These are phyloP conservation scores for Nemapogon koenigi DNA, from an alignment of 2,888 invertebrate species.

Conservation along the genomic window DNA sequence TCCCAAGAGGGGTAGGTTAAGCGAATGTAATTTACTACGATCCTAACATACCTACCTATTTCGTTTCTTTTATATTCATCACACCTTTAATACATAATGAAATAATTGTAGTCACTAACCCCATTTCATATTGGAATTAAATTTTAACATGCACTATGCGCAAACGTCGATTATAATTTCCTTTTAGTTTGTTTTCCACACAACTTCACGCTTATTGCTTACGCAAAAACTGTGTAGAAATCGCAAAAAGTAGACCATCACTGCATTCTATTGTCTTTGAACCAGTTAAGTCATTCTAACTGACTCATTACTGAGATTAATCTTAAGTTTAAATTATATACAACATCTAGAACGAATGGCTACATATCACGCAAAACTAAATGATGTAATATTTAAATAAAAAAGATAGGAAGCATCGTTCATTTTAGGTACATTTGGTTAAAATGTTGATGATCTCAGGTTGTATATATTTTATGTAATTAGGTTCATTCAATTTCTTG, in stretches of 20 bases:
- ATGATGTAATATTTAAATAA: constrained; percentile 28
- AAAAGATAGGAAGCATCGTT: constrained; percentile 31
- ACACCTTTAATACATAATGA: no score
- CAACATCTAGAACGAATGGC: constrained; percentile 14
- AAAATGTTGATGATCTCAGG: constrained; percentile 6
- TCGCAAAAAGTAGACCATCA: constrained; percentile 10
- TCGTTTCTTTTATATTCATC: no score
- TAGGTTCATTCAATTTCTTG: no score
- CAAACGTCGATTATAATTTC: no score
- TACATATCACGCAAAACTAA: constrained; percentile 18
- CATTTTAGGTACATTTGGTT: constrained; percentile 14
- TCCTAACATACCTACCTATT: no score
- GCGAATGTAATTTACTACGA: no score
- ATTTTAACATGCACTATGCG: no score
- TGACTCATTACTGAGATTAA: constrained; percentile 6
- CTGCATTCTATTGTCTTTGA: constrained; percentile 15
- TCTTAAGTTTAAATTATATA: background rate
- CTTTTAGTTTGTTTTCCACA: constrained; percentile 2
- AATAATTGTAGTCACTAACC: no score
- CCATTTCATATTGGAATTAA: no score
- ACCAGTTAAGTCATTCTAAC: constrained; percentile 20
- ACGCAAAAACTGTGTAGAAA: constrained; percentile 10
- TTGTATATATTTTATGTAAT: no score
- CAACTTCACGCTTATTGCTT: constrained; percentile 10
- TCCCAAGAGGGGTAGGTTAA: no score